Percentiles rank a stretch among this genome's conserved stretches.
Evolutionary conservation across 1,140 invertebrate genomes (phyloP).

Genomic region (Eriocheir sinensis): DNA sequence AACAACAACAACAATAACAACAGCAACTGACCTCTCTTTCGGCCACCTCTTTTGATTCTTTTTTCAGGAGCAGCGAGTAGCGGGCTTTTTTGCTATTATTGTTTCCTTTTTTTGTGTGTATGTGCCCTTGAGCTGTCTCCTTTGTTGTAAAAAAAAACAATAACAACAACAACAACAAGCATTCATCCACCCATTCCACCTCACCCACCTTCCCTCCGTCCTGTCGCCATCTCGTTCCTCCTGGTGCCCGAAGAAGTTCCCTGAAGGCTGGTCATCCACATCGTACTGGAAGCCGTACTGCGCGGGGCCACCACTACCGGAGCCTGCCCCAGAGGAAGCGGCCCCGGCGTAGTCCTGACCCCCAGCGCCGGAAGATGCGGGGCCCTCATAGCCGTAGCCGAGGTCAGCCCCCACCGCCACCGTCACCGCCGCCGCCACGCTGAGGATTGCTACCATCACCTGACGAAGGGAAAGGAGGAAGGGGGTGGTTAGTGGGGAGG

Average conservation of each 20-base stretch:
- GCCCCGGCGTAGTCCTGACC: neutral
- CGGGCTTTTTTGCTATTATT: no score
- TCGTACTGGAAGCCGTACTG: constrained; percentile 38
- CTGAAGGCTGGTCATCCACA: constrained; percentile 34
- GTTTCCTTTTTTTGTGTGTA: no score
- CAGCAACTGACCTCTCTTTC: no score
- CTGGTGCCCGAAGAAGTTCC: constrained; percentile 37
- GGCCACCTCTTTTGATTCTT: no score
- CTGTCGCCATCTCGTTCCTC: constrained; percentile 24
- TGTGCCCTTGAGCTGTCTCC: no score
- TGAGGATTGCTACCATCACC: neutral
- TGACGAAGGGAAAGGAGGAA: neutral
- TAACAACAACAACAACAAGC: no score
- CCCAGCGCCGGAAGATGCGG: neutral
- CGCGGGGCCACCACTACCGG: neutral
- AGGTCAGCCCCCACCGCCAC: neutral
- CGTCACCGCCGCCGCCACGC: neutral
- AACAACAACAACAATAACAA: no score
- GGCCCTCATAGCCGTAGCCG: neutral
- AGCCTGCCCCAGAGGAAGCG: neutral
- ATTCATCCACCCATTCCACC: no score
- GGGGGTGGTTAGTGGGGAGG: no score
- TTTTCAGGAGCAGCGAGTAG: no score
- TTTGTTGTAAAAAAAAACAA: no score
- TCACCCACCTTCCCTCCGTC: neutral